A percentile compares a stretch with the other conserved stretches of the same genome.
phyloP scores from a whole-genome alignment of 2,888 invertebrate species.

The Pseudococcus jackbeardsleyi region DNA sequence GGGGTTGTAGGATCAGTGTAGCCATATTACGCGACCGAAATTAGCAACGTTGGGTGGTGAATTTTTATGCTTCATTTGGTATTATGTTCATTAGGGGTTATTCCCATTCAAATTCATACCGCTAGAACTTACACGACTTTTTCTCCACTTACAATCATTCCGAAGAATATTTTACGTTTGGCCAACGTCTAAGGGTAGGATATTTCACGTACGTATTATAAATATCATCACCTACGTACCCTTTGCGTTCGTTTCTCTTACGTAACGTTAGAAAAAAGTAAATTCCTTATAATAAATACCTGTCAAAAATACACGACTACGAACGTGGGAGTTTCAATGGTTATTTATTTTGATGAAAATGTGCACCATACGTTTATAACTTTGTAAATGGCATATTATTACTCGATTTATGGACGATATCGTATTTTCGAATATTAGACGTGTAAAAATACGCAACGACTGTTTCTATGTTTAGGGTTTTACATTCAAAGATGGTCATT shows the following conservation, averaged over 20 bases:
- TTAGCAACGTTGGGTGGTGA: neutral
- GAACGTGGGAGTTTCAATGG: slow-evolving; percentile 16
- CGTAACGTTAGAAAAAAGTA: neutral
- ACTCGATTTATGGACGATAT: slow-evolving; percentile 9
- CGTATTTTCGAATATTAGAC: neutral
- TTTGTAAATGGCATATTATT: neutral
- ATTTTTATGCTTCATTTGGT: slow-evolving; percentile 28
- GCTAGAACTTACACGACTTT: neutral
- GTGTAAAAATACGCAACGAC: neutral
- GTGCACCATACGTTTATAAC: neutral
- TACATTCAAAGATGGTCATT: too few relatives aligned
- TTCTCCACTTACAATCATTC: neutral
- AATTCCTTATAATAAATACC: slow-evolving; percentile 21
- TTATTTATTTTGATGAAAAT: slow-evolving; percentile 21
- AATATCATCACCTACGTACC: slow-evolving; percentile 13
- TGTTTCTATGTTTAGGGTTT: neutral
- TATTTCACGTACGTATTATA: neutral
- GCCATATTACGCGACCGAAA: neutral
- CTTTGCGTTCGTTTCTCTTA: neutral
- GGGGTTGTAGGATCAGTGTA: slow-evolving; percentile 26
- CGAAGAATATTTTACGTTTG: neutral
- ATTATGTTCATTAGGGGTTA: neutral
- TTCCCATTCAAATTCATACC: slow-evolving; percentile 14
- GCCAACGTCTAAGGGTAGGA: neutral
- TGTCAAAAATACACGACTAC: neutral